Base-by-base conservation (phyloP, 2,113 vertebrate species). In the Lepidothrix coronata region DNA sequence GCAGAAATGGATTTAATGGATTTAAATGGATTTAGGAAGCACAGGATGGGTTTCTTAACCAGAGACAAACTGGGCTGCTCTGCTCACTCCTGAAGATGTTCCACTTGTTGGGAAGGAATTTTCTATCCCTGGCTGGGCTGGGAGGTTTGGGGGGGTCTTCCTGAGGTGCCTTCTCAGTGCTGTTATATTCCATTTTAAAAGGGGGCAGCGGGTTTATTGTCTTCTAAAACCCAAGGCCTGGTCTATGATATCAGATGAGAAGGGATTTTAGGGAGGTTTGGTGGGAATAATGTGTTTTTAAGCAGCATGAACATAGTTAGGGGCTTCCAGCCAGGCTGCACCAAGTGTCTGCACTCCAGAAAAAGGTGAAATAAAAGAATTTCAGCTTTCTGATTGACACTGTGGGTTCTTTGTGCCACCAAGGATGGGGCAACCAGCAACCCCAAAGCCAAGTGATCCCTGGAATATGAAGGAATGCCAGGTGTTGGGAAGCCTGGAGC, bases 11-110 rank as follows among this genome's bases (percentile, higher is more conserved):
- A 4, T 20, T 62, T 37, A 28, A 41, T 41, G 49, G 14, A 3
- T 49, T 49, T 25, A 49, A 49, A 49, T 14, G 49, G 8, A 14
- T 14, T 49, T 25, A 25, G 14, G 49, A 25, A 25, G 13, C 49
- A 49, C 23, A 14, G 49, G 49, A 25, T 25, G 24, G 25, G 49
- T 49, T 25, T 25, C 49, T 49, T 14, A 24, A 49, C 12, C 24
- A 11, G n/a, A 7, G 19, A 9, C 30, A 27, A 12, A 0, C 14
- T 1, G 65, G 46, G 68, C 68, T 58, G 59, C 27, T 33, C 37
- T 59, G 77, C 28, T n/a, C 24, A 0, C 14, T 21, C 74, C 66
- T 7, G 1, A 5, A 33, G 43, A 0, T 3, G 8, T 10, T 5
- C 7, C 27, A 0, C 20, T 5, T 4, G 4, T 2, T 23, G 70